phyloP scores from a whole-genome alignment of 2,888 invertebrate genomes.

The Macrosoma leucophasiata region DNA sequence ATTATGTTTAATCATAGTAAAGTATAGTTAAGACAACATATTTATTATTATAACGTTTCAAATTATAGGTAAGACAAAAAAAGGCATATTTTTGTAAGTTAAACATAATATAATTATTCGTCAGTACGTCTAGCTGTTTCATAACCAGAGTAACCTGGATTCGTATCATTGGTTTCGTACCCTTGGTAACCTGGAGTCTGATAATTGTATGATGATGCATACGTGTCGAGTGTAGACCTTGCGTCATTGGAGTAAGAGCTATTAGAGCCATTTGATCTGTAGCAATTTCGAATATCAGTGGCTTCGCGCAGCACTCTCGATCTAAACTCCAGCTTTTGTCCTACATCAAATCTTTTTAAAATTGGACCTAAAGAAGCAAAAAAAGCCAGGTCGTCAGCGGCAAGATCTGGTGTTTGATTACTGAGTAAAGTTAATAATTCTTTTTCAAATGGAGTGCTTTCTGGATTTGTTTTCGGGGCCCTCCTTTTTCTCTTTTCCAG shows the following conservation, averaged over 20 bases:
- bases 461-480: conserved; percentile 7
- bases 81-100: neutral
- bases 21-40: too few species aligned
- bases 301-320: conserved; percentile 27
- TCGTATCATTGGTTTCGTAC: conserved; percentile 7
- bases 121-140: conserved; percentile 16
- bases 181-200: conserved; percentile 19
- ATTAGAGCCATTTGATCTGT: conserved; percentile 23
- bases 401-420: conserved; percentile 27
- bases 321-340: conserved; percentile 28
- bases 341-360: conserved; percentile 25
- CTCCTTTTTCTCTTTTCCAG: conserved; percentile 18
- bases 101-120: conserved; percentile 10
- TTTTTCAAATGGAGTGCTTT: conserved; percentile 19
- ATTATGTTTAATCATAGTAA: too few species aligned
- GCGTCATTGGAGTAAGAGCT: conserved; percentile 14
- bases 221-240: conserved; percentile 15
- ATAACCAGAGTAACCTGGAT: conserved; percentile 18
- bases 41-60: too few species aligned
- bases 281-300: conserved; percentile 20
- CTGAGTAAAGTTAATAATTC: conserved; percentile 24
- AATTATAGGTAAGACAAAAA: neutral
- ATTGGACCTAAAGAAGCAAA: conserved; percentile 26
- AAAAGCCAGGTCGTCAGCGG: conserved; percentile 26
- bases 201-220: conserved; percentile 22